Base-by-base conservation (phyloP, 92 coral and sea anemone genomes). In the Epizoanthus fatuus region DNA sequence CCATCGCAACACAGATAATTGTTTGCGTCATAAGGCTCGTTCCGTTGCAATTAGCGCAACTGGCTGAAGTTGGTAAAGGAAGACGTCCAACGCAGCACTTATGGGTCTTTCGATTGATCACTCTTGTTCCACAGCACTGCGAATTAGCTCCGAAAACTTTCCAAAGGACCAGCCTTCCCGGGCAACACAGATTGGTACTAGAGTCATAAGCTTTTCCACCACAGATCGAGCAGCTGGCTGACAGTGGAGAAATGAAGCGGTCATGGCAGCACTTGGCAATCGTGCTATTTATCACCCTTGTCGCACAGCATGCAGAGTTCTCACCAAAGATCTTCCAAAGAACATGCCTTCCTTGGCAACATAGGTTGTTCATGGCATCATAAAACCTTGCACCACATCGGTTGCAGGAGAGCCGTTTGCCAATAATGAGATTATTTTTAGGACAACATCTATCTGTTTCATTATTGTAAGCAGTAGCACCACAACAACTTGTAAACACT, bases 281-380 rank as follows among this genome's bases (percentile, higher is more conserved):
- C 7, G 29, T 42, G 4, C 20, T 69, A 13, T 69, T 16, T 13
- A 69, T 44, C 2, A 69, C 55, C 20, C 75, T 69, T 16, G 75
- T 13, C 3, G 55, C 75, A 40, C 75, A 69, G 55, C 75, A 69
- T 22, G 16, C 35, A 8, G 75, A 69, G 25, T 44, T 42, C 20
- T 69, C 14, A 17, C 75, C 75, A 69, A 35, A 69, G 4, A 69
- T 16, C 17, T 69, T 69, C 75, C 75, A 69, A 9, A 69, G n/a
- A 9, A 69, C 19, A 44, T 40, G 55, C 3, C 20, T 69, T 12
- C 52, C 75, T 42, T 42, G 44, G 45, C 75, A 69, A 53, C 75
- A 69, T 29, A 69, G 47, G 55, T 69, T 69, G 6, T 16, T n/a
- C 47, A 7, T 3, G 3, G 75, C 29, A 44, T 69, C 55, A 42